phyloP scores from a whole-genome alignment of 2,797 vertebrate species.

The Arrhamphus sclerolepis region DNA sequence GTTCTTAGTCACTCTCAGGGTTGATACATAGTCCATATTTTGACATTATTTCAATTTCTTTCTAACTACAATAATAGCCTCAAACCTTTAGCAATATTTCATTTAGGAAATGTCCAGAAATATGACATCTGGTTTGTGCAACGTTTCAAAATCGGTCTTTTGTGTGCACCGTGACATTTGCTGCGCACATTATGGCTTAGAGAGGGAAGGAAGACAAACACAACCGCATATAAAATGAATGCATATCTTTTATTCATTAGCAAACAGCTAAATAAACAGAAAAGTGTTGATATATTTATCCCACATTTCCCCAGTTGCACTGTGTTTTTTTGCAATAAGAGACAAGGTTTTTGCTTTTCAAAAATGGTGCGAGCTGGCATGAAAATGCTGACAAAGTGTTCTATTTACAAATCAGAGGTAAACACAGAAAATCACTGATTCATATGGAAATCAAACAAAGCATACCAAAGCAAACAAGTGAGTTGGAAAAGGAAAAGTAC shows the following conservation, averaged over 20 bases:
- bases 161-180: constrained; percentile 42
- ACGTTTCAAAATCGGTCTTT: constrained; percentile 43
- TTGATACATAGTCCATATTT: constrained; percentile 35
- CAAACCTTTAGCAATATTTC: constrained; percentile 36
- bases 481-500: constrained; percentile 38
- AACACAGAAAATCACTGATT: constrained; percentile 54
- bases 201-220: constrained; percentile 59
- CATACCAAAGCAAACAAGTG: constrained; percentile 30
- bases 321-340: constrained; percentile 60
- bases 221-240: constrained; percentile 67
- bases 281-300: constrained; percentile 73
- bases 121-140: constrained; percentile 29
- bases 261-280: constrained; percentile 74
- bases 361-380: constrained; percentile 48
- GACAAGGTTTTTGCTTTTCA: constrained; percentile 60
- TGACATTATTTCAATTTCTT: constrained; percentile 43
- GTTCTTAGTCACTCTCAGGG: constrained; percentile 16
- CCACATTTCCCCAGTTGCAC: constrained; percentile 66
- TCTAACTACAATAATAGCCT: constrained; percentile 36
- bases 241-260: constrained; percentile 80
- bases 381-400: constrained; percentile 64
- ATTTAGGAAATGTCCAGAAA: constrained; percentile 38
- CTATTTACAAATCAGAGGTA: constrained; percentile 72
- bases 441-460: constrained; percentile 49
- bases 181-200: constrained; percentile 27